A percentile compares a stretch with the other conserved stretches of the same genome.
These are phyloP conservation scores for Episyrphus balteatus DNA, from an alignment of 1,140 invertebrate genomes.

Conservation along the genomic window DNA sequence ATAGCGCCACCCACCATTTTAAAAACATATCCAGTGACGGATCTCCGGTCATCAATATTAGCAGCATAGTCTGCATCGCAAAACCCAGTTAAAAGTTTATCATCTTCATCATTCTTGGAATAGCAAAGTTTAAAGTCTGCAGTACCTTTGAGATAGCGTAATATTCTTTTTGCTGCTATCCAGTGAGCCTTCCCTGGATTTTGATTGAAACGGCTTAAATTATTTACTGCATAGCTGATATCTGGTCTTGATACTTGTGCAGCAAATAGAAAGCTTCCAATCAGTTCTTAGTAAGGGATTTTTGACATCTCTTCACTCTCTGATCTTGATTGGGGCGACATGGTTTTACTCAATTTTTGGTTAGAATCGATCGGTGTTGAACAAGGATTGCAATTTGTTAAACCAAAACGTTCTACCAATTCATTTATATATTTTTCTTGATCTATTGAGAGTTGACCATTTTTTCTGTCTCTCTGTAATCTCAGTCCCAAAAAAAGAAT, in stretches of 20 bases:
- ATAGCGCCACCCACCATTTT: slow-evolving; percentile 3
- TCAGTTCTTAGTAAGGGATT: slow-evolving; percentile 10
- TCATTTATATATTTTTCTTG: too few relatives aligned
- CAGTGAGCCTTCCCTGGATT: slow-evolving; percentile 7
- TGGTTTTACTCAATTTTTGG: not conserved
- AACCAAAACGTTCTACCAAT: slow-evolving; percentile 1
- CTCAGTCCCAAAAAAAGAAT: slow-evolving; percentile 3
- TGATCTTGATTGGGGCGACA: too few relatives aligned
- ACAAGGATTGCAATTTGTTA: slow-evolving; percentile 2
- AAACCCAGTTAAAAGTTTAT: slow-evolving; percentile 1
- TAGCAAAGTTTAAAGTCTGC: slow-evolving; percentile 14
- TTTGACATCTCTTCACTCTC: slow-evolving; percentile 1
- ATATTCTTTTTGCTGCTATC: slow-evolving; percentile 4
- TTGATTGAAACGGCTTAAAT: slow-evolving; percentile 13
- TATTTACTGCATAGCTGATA: slow-evolving; percentile 21
- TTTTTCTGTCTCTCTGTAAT: slow-evolving; percentile 1
- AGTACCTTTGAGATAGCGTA: too few relatives aligned
- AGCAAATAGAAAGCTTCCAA: slow-evolving; percentile 26
- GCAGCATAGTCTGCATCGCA: slow-evolving; percentile 4
- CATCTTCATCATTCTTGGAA: slow-evolving; percentile 8
- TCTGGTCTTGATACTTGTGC: slow-evolving; percentile 22
- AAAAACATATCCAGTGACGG: slow-evolving; percentile 5
- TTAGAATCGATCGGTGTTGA: slow-evolving; percentile 2
- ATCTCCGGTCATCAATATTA: slow-evolving; percentile 5
- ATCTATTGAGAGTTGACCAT: not conserved